Base-by-base conservation (phyloP, 2,888 invertebrate species). In the Stramonita haemastoma region DNA sequence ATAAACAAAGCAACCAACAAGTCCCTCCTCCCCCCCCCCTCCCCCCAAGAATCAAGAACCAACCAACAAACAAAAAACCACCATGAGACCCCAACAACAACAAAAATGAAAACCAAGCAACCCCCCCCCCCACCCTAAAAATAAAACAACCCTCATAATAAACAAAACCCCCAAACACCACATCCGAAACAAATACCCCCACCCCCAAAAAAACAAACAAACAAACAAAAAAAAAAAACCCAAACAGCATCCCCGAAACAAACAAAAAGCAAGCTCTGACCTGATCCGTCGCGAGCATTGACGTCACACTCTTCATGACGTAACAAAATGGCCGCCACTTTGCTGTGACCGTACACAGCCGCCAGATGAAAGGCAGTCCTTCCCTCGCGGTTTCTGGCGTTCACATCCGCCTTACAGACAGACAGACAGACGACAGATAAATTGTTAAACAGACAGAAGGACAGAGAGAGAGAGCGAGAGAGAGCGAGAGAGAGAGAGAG, bases 351-450 rank as follows among this genome's bases (percentile, higher is more conserved):
- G 34, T 92, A 92, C 19, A 93, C 87, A 79, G 94, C 90, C 2
- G 94, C 91, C 36, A 94, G 87, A 89, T 95, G 94, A 73, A 95
- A 91, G 0, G 94, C 93, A 4, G 93, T 92, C 81, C 93, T 90
- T 2, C 93, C 93, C 22, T 86, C 73, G 79, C 91, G 90, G 88
- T 95, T 94, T 26, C 88, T 90, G 22, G 90, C 90, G 88, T 94
- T 94, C 0, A 94, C 90, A 8, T 91, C 86, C 26, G 94, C 94
- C n/a, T 93, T 93, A 57, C 13, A n/a, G n/a, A 73, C 13, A n/a
- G 13, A 29, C 26, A 73, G 13, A 73, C 26, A 73, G 26, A 46
- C 46, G 46, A 46, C 46, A 46, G 46, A 46, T 8, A 46, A 8
- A 46, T 46, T 46, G 8, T 2, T 46, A 5, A 46, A 46, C 4